These are phyloP conservation scores for Propithecus deckenii DNA, from an alignment of 2,797 vertebrate species.

Conservation along the genomic window DNA sequence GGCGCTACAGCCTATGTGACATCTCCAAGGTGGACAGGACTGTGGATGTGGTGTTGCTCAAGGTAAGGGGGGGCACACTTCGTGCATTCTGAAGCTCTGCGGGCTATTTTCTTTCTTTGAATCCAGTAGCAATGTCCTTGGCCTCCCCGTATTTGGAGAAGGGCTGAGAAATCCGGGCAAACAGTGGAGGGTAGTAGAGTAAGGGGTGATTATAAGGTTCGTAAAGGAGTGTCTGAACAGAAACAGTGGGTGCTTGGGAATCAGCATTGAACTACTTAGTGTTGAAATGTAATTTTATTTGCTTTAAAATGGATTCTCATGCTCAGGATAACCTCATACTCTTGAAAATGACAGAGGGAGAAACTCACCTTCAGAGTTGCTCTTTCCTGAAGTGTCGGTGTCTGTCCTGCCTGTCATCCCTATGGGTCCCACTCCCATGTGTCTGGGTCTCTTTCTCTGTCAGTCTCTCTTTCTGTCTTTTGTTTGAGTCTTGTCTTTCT, in stretches of 20 bases:
- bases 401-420: neutral
- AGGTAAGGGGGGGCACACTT: slow-evolving; percentile 87
- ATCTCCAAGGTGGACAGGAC: slow-evolving; percentile 92
- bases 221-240: neutral
- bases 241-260: neutral
- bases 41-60: slow-evolving; percentile 95
- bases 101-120: neutral
- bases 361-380: neutral
- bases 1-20: slow-evolving; percentile 95
- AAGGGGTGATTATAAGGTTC: neutral
- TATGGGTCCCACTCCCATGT: neutral
- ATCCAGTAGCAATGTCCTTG: rapidly evolving
- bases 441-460: neutral
- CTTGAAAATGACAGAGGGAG: neutral
- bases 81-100: rapidly evolving
- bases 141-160: neutral
- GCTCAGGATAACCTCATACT: neutral
- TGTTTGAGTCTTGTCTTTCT: neutral
- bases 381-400: neutral
- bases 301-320: neutral
- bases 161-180: neutral
- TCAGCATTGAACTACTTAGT: neutral
- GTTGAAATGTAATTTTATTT: neutral
- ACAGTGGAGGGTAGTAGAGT: neutral
- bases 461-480: neutral